phyloP scores from a whole-genome alignment of 1,140 invertebrate species.

The Lordiphosa mommai region DNA sequence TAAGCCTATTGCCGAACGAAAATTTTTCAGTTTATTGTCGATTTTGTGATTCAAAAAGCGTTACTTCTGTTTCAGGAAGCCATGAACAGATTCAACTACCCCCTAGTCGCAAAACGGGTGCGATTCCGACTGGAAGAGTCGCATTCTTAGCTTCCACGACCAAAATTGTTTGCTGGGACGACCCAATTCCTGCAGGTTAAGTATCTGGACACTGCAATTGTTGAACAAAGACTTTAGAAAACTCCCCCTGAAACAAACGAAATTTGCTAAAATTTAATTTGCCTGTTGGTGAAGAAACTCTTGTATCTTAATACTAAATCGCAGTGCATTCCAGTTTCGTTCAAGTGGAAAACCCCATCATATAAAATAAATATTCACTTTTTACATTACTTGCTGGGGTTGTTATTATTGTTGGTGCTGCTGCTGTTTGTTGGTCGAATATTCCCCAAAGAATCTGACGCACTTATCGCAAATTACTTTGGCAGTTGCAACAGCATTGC shows the following conservation, averaged over 20 bases:
- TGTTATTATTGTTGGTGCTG: slow-evolving; percentile 21
- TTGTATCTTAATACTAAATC: slow-evolving; percentile 36
- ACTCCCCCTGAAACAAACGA: slow-evolving; percentile 6
- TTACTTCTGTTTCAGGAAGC: too few species aligned
- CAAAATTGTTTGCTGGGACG: too few species aligned
- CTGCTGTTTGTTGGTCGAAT: slow-evolving; percentile 63
- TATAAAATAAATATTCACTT: slow-evolving; percentile 60
- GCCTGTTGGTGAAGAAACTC: background rate
- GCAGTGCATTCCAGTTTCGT: slow-evolving; percentile 49
- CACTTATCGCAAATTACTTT: slow-evolving; percentile 79
- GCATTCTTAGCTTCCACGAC: too few species aligned
- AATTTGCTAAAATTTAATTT: slow-evolving; percentile 26
- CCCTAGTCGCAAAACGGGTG: too few species aligned
- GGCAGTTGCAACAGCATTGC: slow-evolving; percentile 68
- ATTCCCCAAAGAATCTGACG: slow-evolving; percentile 75
- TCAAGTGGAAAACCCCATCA: slow-evolving; percentile 18
- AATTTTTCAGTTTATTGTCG: too few species aligned
- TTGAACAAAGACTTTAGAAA: slow-evolving; percentile 4
- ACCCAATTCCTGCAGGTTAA: too few species aligned
- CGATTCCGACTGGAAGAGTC: too few species aligned
- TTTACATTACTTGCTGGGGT: slow-evolving; percentile 52
- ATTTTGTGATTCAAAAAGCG: too few species aligned
- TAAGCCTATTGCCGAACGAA: too few species aligned
- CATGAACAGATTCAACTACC: too few species aligned
- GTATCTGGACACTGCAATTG: too few species aligned